Evolutionary conservation across 2,888 invertebrate species (phyloP), one percentile per base, ranked within the genome.

Genomic region (Stenotaenia linearis): DNA sequence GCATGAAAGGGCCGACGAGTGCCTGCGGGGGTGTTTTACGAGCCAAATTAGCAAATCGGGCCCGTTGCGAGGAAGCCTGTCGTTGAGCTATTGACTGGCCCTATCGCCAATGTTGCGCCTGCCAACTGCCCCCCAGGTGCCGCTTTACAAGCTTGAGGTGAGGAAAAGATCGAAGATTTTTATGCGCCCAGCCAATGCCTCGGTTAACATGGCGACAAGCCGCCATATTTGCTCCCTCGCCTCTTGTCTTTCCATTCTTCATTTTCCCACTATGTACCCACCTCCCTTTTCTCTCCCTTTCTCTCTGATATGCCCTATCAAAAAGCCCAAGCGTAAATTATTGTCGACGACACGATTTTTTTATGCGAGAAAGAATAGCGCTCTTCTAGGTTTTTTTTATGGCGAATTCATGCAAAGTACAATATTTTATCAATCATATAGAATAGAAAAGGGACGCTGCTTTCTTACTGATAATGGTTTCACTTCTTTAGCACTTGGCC

Each of bases 151-250:
- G 76, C 76, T 32, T 7, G 76, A 75, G 76, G 32, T 37, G 37
- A 75, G 76, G 35, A 75, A 50, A n/a, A 69, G 69, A 69, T 69
- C 69, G 69, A 69, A 69, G 69, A 69, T 69, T 69, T 69, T 69
- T 69, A 69, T 69, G 69, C 25, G 23, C 28, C 28, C 25, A 28
- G 69, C 69, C 69, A 28, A 28, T 12, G 28, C 69, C 69, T 25
- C 28, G 4, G 61, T 25, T 25, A 61, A 23, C 6, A 25, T 61
- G 50, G 75, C 37, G 79, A 80, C 80, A 76, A 80, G 80, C 79
- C 78, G 79, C 81, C 81, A 81, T 79, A 80, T 81, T 81, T 81
- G 81, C 81, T 81, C 69, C 28, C 69, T 28, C 69, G 69, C 28
- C 69, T 28, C 69, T 77, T 37, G 77, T 45, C 81, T 81, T 78